phyloP scores from a whole-genome alignment of 2,888 invertebrate genomes.

The Catocala sponsa region DNA sequence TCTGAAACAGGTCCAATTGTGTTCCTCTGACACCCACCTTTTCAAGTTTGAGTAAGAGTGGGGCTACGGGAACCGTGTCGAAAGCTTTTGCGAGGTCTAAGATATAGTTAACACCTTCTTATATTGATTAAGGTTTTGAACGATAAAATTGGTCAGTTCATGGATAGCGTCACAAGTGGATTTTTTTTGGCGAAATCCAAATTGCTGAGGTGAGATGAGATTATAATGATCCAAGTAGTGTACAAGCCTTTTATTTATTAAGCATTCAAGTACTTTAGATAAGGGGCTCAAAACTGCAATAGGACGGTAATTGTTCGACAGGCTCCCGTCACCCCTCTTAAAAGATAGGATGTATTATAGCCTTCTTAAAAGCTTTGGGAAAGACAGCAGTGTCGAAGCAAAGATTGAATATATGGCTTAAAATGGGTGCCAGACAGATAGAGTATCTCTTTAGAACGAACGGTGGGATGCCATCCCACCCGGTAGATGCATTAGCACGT shows the following conservation, averaged over 20 bases:
- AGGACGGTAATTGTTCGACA: too few species aligned
- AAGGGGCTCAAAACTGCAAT: too few species aligned
- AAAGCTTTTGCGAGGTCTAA: slow-evolving; percentile 2
- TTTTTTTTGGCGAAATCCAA: slow-evolving; percentile 9
- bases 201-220: neutral
- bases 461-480: slow-evolving; percentile 7
- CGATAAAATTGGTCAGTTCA: slow-evolving; percentile 9
- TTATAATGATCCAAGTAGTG: neutral
- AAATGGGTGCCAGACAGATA: slow-evolving; percentile 3
- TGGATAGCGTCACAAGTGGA: slow-evolving; percentile 21
- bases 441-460: slow-evolving; percentile 12
- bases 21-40: slow-evolving; percentile 19
- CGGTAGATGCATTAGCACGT: slow-evolving; percentile 14
- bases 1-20: too few species aligned
- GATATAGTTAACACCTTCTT: slow-evolving; percentile 11
- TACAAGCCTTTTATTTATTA: too few species aligned
- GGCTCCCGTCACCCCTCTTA: too few species aligned
- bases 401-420: too few species aligned
- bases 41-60: slow-evolving; percentile 18
- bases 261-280: too few species aligned
- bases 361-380: too few species aligned
- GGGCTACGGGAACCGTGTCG: slow-evolving; percentile 6
- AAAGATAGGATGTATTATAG: too few species aligned
- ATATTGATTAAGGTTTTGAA: slow-evolving; percentile 4
- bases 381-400: too few species aligned